These are phyloP conservation scores for Pao palembangensis DNA, from an alignment of 2,113 vertebrate genomes.

Conservation along the genomic window DNA sequence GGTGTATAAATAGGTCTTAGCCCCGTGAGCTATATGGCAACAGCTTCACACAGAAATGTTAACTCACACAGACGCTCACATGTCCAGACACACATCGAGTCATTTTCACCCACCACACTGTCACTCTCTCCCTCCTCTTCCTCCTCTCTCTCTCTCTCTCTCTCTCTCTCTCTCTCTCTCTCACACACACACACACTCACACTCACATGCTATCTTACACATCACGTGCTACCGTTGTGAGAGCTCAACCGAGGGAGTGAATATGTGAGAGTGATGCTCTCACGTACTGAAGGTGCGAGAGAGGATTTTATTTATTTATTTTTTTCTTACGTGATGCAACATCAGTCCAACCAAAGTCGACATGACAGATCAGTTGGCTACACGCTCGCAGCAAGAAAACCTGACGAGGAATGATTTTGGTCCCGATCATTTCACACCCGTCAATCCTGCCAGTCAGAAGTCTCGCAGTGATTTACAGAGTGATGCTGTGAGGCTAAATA, in stretches of 20 bases:
- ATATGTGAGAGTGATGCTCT: neutral
- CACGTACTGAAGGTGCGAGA: neutral
- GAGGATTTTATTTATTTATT: neutral
- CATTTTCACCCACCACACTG: conserved; percentile 25
- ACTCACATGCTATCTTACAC: conserved; percentile 8
- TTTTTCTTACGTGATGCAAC: neutral
- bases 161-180: conserved; percentile 20
- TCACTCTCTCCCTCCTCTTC: conserved; percentile 23
- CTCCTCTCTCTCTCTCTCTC: conserved; percentile 22
- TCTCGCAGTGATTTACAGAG: no score
- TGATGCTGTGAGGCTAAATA: no score
- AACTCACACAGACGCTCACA: conserved; percentile 46
- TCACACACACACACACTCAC: conserved; percentile 4
- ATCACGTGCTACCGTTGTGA: conserved; percentile 21
- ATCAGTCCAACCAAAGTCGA: no score
- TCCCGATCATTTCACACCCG: no score
- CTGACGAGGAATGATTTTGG: no score
- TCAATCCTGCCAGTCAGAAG: no score
- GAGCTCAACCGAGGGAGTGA: conserved; percentile 4
- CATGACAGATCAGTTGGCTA: no score
- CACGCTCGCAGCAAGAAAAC: no score
- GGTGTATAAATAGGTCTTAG: conserved; percentile 40
- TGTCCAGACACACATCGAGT: conserved; percentile 34
- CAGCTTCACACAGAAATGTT: conserved; percentile 11
- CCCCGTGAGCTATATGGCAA: conserved; percentile 29